Percentiles rank a stretch among this genome's conserved stretches.
Evolutionary conservation across 2,888 invertebrate genomes (phyloP).

Genomic region (Netelia fuscicornis): DNA sequence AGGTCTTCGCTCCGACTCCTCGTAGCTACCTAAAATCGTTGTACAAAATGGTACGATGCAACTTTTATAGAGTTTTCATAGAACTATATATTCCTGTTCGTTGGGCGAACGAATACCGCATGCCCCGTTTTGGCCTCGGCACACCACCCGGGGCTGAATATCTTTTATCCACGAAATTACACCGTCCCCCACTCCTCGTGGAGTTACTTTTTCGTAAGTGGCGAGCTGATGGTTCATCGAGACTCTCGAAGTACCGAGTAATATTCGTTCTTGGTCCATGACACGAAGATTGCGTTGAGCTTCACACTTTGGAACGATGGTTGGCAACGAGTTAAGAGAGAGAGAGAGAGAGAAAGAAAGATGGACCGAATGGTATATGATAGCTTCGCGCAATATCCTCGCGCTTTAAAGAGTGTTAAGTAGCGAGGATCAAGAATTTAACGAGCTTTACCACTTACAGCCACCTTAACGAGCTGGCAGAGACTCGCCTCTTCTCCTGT

Average conservation of each 20-base stretch:
- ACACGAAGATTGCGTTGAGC: constrained; percentile 29
- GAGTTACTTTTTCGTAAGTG: constrained; percentile 33
- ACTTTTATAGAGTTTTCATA: constrained; percentile 60
- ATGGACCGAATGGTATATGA: constrained; percentile 53
- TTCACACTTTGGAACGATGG: constrained; percentile 28
- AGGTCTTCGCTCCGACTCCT: constrained; percentile 7
- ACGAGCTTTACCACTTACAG: constrained; percentile 70
- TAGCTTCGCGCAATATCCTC: constrained; percentile 55
- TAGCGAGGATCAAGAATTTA: constrained; percentile 71
- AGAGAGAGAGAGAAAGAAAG: background rate
- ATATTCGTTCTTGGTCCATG: constrained; percentile 35
- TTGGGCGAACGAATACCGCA: background rate
- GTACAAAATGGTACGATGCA: constrained; percentile 56
- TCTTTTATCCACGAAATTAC: constrained; percentile 51
- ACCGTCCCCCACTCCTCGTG: background rate
- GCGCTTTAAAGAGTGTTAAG: constrained; percentile 69
- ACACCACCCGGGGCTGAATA: background rate
- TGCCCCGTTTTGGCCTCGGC: constrained; percentile 7
- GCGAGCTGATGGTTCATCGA: constrained; percentile 29
- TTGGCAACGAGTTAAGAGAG: background rate
- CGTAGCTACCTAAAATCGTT: constrained; percentile 41
- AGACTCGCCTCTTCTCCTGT: constrained; percentile 48
- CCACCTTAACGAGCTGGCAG: constrained; percentile 68
- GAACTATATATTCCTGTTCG: constrained; percentile 37
- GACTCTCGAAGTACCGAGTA: constrained; percentile 37